Evolutionary conservation across 2,113 vertebrate genomes (phyloP).

Genomic region (Triplophysa siluroides): DNA sequence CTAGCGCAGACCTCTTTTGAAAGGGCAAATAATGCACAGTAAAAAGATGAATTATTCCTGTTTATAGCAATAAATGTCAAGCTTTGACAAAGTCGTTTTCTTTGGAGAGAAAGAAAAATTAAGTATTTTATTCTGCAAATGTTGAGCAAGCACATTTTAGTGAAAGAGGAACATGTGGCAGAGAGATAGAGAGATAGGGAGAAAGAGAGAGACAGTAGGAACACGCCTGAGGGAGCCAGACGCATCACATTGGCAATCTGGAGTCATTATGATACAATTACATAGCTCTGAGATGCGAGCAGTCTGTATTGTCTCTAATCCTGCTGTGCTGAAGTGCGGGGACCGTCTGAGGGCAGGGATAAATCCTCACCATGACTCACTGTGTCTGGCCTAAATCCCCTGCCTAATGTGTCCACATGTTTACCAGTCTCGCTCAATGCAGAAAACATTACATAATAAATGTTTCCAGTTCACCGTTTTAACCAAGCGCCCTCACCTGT

Average conservation of each 20-base stretch:
- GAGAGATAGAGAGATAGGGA: neutral
- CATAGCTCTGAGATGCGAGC: conserved; percentile 34
- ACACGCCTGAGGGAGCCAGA: conserved; percentile 33
- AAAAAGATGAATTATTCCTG: neutral
- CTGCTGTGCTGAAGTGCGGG: conserved; percentile 12
- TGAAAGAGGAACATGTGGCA: neutral
- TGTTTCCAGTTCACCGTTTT: neutral
- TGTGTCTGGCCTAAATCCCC: neutral
- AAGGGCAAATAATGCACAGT: neutral
- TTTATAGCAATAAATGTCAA: neutral
- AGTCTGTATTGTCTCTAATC: conserved; percentile 38
- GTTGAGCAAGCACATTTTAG: neutral
- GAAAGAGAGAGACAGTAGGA: neutral
- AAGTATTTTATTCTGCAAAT: neutral
- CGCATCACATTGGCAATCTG: conserved; percentile 35
- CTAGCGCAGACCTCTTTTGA: neutral
- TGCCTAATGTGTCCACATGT: neutral
- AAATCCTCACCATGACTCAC: conserved; percentile 25
- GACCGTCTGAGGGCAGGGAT: conserved; percentile 17
- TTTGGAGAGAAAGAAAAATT: neutral
- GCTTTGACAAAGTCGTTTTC: neutral
- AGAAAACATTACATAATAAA: neutral
- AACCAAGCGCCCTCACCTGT: conserved; percentile 75
- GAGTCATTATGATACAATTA: conserved; percentile 48
- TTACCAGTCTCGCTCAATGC: neutral